Evolutionary conservation across 2,113 vertebrate genomes (phyloP).

Genomic region (Fulmarus glacialis): DNA sequence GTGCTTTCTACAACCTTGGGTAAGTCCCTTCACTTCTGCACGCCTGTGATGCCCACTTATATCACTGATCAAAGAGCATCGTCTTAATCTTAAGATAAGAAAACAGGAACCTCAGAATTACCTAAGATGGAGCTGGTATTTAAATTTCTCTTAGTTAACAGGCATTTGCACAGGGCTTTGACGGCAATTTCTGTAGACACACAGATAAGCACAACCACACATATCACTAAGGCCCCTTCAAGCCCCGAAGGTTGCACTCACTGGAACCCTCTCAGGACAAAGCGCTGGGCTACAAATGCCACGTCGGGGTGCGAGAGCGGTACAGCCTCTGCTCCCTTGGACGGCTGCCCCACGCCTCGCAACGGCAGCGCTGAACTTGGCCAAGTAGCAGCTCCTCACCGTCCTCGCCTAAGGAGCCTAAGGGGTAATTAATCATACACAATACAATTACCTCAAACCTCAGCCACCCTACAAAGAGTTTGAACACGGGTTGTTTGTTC

Average conservation of each 20-base stretch:
- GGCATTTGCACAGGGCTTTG: neutral
- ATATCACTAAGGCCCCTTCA: neutral
- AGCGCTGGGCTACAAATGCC: neutral
- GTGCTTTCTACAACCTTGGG: accelerated
- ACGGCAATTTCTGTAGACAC: no score
- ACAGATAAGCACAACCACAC: no score
- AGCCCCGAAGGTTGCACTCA: neutral
- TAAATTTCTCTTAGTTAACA: neutral
- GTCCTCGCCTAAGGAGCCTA: neutral
- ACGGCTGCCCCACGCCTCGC: accelerated
- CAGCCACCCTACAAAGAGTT: neutral
- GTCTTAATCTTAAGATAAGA: neutral
- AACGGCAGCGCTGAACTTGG: accelerated
- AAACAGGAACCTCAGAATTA: neutral
- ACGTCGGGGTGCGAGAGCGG: neutral
- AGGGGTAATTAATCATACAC: neutral
- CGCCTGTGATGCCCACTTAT: no score
- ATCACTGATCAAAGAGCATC: neutral
- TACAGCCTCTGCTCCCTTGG: neutral
- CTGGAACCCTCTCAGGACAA: neutral
- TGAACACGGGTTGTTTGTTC: neutral
- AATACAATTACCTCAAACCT: neutral
- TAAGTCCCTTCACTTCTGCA: neutral
- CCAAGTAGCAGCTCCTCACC: accelerated
- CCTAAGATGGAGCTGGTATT: neutral